Conservation (phyloP, 2,797 vertebrate genomes). For the Sciurus carolinensis region DNA sequence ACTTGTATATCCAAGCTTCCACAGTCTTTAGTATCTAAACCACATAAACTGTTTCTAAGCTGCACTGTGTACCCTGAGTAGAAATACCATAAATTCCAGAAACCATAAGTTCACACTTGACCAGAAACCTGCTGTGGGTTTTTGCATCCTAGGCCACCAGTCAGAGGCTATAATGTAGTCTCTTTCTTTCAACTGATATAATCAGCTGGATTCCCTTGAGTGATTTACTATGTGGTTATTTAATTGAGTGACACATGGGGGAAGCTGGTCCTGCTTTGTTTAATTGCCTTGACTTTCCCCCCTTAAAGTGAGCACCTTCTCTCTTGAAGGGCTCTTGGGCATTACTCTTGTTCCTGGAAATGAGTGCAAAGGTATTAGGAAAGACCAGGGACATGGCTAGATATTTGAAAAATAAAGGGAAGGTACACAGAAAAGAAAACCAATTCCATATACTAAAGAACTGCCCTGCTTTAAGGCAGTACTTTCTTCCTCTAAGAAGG, state of each 20-base stretch:
- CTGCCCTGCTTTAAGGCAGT: neutral
- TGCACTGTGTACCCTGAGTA: neutral
- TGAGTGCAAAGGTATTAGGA: neutral
- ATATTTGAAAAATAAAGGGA: neutral
- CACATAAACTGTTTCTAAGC: neutral
- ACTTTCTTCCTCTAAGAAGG: neutral
- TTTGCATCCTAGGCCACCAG: neutral
- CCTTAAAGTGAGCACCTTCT: fast-evolving
- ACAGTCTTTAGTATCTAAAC: neutral
- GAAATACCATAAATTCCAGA: neutral
- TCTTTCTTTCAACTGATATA: slow-evolving; percentile 87
- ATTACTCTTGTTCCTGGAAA: neutral
- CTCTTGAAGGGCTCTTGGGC: neutral
- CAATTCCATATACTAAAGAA: neutral
- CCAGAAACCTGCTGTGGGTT: neutral
- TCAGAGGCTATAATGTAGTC: slow-evolving; percentile 87
- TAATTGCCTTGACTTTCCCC: slow-evolving; percentile 67
- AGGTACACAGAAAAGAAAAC: neutral
- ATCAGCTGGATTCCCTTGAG: slow-evolving; percentile 77
- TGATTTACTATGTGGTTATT: slow-evolving; percentile 67
- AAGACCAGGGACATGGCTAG: neutral
- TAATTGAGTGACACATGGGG: slow-evolving; percentile 71
- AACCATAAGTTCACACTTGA: neutral
- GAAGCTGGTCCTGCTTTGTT: neutral
- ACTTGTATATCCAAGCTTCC: neutral